Conservation (phyloP, 1,140 invertebrate species). For the Platyura marginata region DNA sequence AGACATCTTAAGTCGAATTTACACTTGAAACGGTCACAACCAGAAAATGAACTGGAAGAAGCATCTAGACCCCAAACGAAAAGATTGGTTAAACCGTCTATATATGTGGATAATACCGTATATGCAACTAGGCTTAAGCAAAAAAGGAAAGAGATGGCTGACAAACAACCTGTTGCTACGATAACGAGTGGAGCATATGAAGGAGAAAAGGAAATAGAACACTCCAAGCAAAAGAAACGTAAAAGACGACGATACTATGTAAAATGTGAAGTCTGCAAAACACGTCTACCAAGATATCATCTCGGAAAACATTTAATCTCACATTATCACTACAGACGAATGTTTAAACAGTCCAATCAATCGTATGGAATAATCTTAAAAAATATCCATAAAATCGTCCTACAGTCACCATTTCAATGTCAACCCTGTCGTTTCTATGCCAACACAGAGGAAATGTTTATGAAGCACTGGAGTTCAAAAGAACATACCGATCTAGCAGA, state of each 20-base stretch:
- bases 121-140: background rate
- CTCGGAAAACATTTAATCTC: conserved; percentile 72
- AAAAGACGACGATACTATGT: conserved; percentile 35
- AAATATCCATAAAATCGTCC: conserved; percentile 56
- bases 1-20: conserved; percentile 52
- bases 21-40: conserved; percentile 45
- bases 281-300: conserved; percentile 40
- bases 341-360: conserved; percentile 23
- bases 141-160: background rate
- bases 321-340: conserved; percentile 59
- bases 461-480: conserved; percentile 51
- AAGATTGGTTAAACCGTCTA: conserved; percentile 13
- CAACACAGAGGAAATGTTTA: conserved; percentile 51
- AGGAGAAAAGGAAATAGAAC: background rate
- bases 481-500: conserved; percentile 31
- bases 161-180: background rate
- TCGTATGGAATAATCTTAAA: conserved; percentile 38
- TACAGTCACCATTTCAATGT: conserved; percentile 68
- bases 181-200: conserved; percentile 5
- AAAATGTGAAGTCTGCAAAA: conserved; percentile 47
- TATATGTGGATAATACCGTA: conserved; percentile 11
- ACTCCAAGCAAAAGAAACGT: conserved; percentile 23
- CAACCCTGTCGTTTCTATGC: conserved; percentile 66
- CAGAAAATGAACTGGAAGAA: conserved; percentile 42
- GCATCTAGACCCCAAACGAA: conserved; percentile 14